Evolutionary conservation across 2,113 vertebrate species (phyloP).

Genomic region (Melanerpes formicivorus): DNA sequence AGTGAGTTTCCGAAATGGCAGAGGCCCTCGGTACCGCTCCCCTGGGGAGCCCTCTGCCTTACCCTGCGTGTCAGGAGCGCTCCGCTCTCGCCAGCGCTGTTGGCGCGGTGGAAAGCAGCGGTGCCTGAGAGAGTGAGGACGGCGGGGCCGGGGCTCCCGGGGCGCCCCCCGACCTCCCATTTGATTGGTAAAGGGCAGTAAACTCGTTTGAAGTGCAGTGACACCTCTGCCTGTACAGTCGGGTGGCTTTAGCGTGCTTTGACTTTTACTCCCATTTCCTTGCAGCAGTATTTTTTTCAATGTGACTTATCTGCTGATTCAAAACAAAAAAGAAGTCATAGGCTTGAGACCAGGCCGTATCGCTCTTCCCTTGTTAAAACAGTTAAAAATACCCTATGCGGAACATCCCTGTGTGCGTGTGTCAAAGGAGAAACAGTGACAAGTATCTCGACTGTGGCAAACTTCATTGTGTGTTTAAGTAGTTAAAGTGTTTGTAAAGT

Average conservation of each 20-base stretch:
- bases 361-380: rapidly evolving
- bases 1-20: not conserved
- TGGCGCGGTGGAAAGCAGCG: not conserved
- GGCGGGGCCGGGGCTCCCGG: too few species aligned
- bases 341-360: not conserved
- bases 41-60: too few species aligned
- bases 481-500: not conserved
- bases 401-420: not conserved
- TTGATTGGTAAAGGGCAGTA: not conserved
- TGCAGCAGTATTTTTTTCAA: not conserved
- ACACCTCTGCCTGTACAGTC: not conserved
- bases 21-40: too few species aligned
- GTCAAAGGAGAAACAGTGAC: not conserved
- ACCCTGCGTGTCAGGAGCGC: rapidly evolving
- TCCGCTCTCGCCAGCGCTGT: rapidly evolving
- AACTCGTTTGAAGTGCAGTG: not conserved
- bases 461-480: not conserved
- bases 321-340: too few species aligned
- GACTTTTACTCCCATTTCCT: too few species aligned
- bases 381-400: not conserved
- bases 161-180: too few species aligned
- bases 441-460: not conserved
- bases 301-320: not conserved
- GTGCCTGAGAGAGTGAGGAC: not conserved
- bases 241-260: not conserved